Evolutionary conservation across 2,797 vertebrate genomes (phyloP), one percentile per base, ranked within the genome.

Genomic region (Sebastes minor): DNA sequence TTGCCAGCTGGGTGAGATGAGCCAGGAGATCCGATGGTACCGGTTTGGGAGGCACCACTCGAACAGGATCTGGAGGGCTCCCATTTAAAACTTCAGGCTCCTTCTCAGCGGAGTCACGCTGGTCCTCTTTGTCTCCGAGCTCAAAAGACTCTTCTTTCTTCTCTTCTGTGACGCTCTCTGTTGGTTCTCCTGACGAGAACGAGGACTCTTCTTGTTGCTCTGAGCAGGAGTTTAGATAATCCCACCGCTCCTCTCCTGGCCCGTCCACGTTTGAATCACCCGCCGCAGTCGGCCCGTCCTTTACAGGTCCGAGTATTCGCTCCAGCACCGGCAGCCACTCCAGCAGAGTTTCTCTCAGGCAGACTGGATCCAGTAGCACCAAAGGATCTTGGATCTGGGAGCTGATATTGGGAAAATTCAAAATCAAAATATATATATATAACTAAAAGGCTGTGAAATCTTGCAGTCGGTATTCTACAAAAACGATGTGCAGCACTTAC

Each of bases 371-470:
- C 80, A 99, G 96, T 22, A 99, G 94, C 88, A 98, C 93, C 85
- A 96, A 81, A 20, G 97, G 97, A 87, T 99, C 97, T 86, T 97
- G 97, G 20, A 98, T 96, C 91, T 96, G 97, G 57, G 89, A 92
- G 83, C 98, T 99, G 90, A 30, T 81, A 16, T 66, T 8, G 4
- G 28, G 12, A 74, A 83, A 33, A 71, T 25, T n/a, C 23, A 66
- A 66, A 2, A 30, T 38, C 33, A 0, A 13, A 35, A 35, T 32
- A 9, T 10, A 10, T 33, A 10, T 33, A 11, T 33, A 33, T 5
- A 38, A 35, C 2, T 25, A 13, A 79, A 61, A 23, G 27, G 23
- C 25, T 33, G 38, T 13, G 22, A 59, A 62, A 33, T 60, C 9
- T 10, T 64, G 9, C 13, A 3, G 3, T 49, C 8, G 13, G 4